A percentile compares a stretch with the other conserved stretches of the same genome.
Evolutionary conservation across 1,140 invertebrate genomes (phyloP).

Genomic region (Paralvinella palmiformis): DNA sequence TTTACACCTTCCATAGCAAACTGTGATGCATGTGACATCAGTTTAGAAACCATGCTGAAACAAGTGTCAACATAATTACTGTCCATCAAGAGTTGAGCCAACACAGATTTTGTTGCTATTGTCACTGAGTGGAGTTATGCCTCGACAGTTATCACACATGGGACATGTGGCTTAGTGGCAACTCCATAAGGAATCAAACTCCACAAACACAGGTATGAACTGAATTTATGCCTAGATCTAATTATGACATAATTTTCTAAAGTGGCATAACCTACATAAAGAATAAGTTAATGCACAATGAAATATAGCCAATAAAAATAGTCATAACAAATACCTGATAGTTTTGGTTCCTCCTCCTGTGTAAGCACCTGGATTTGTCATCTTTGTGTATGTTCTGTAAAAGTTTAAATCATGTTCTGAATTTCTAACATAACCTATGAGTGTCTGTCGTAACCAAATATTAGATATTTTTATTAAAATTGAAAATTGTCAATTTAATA

Average conservation of each 20-base stretch:
- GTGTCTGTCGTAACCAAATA: not conserved
- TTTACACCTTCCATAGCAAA: conserved; percentile 99
- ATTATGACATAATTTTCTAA: no score
- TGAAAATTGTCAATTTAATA: not conserved
- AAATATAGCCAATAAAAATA: no score
- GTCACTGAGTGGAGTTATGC: not conserved
- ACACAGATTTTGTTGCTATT: not conserved
- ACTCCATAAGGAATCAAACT: no score
- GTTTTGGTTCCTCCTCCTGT: conserved; percentile 94
- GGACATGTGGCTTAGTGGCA: no score
- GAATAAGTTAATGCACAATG: no score
- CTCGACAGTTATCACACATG: no score
- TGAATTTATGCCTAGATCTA: no score
- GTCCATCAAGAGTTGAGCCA: not conserved
- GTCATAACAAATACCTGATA: no score
- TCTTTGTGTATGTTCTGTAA: conserved; percentile 63
- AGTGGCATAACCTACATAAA: no score
- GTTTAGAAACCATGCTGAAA: conserved; percentile 90
- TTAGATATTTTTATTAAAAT: not conserved
- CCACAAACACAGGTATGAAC: no score
- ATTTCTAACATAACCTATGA: not conserved
- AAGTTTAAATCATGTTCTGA: not conserved
- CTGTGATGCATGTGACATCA: conserved; percentile 92
- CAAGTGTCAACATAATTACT: conserved; percentile 2
- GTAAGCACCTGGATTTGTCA: conserved; percentile 55